Conservation (phyloP, 2,888 invertebrate genomes). For the Nymphalis c-album region DNA sequence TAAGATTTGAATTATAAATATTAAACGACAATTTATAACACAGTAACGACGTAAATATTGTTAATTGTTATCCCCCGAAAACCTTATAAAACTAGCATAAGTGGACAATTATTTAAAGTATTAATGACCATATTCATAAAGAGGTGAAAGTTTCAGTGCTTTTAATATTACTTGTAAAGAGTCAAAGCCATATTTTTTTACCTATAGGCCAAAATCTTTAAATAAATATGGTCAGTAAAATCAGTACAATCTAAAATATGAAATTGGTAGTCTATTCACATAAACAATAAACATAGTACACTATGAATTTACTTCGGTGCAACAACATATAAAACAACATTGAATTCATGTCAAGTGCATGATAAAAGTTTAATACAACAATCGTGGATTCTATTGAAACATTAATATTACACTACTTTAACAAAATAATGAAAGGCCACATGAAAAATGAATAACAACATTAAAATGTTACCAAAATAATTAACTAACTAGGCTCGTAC, state of each 20-base stretch:
- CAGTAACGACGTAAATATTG: conserved; percentile 27
- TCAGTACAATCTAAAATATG: conserved; percentile 5
- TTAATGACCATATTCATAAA: background rate
- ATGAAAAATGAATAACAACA: conserved; percentile 26
- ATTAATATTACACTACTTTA: conserved; percentile 20
- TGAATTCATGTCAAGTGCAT: conserved; percentile 16
- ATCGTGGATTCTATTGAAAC: conserved; percentile 12
- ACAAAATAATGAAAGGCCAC: conserved; percentile 31
- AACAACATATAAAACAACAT: conserved; percentile 24
- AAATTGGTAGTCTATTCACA: background rate
- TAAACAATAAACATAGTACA: conserved; percentile 28
- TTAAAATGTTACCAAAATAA: conserved; percentile 6
- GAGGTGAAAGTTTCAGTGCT: background rate
- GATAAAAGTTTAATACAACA: conserved; percentile 16
- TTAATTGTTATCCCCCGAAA: conserved; percentile 27
- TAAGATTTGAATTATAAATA: conserved; percentile 2
- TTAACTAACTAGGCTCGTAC: conserved; percentile 7
- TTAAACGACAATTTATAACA: conserved; percentile 13
- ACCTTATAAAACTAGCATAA: background rate
- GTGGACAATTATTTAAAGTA: conserved; percentile 18
- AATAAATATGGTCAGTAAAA: conserved; percentile 1
- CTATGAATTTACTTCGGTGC: conserved; percentile 23
- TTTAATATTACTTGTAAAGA: background rate
- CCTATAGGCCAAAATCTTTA: conserved; percentile 16
- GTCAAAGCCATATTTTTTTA: background rate